Base-by-base conservation (phyloP, 2,797 vertebrate species). In the Aeoliscus strigatus region DNA sequence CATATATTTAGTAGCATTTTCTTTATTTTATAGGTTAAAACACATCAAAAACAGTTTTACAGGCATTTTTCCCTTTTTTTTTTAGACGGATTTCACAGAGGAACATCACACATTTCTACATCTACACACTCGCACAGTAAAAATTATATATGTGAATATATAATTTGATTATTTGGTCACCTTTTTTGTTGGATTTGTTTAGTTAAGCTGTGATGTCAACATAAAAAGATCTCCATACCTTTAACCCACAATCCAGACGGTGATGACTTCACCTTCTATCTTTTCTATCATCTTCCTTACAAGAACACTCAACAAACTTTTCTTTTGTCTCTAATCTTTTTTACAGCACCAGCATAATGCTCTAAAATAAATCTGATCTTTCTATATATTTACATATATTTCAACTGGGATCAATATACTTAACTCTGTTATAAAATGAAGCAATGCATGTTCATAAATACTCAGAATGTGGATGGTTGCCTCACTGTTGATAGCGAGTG, bases 11-110 rank as follows among this genome's bases (percentile, higher is more conserved):
- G 55, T 12, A 28, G 16, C 26, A 21, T 57, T 65, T 70, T 58
- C 12, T 78, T 73, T 60, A 64, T 69, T 73, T 73, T 57, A 67
- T 65, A 71, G 69, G 64, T 77, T 81, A 60, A 84, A 86, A 73
- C 55, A 86, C 85, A 80, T 79, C 75, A 64, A 80, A 84, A 86
- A 85, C 74, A 77, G 18, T 21, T 21, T 21, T 37, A 77, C 49
- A 69, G 66, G 58, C 79, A 44, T 66, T 77, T 58, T 75, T 56
- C 39, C 21, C 40, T 74, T 60, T 76, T 43, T 29, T 41, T 50
- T 24, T 60, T 39, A 48, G 16, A 70, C 66, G 42, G 48, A 80
- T 73, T 66, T 73, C 55, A 81, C 82, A 78, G 46, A 75, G 59
- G 57, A 77, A 75, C 69, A 12, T 60, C 72, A 71, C 79, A 79